Percentiles rank a stretch among this genome's conserved stretches.
phyloP scores from a whole-genome alignment of 2,113 vertebrate species.

The Antigone vipio region DNA sequence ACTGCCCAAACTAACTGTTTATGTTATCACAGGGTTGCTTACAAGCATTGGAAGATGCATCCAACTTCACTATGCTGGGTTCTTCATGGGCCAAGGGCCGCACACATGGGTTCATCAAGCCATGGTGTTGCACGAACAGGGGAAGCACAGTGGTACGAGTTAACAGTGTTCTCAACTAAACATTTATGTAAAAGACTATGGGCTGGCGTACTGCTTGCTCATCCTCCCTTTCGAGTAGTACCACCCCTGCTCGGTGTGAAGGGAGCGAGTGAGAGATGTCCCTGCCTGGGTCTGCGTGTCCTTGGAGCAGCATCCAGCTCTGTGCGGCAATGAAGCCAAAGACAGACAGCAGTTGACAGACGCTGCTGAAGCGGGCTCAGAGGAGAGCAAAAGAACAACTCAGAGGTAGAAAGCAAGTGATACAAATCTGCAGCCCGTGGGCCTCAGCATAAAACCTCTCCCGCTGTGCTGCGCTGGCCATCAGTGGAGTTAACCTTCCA shows the following conservation, averaged over 20 bases:
- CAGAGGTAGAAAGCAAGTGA: neutral
- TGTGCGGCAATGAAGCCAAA: rapidly evolving
- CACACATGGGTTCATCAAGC: rapidly evolving
- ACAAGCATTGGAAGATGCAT: neutral
- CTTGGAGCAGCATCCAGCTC: rapidly evolving
- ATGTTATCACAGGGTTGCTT: neutral
- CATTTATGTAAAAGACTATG: neutral
- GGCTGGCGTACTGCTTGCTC: neutral
- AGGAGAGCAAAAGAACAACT: neutral
- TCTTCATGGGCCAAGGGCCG: neutral
- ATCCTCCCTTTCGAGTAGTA: rapidly evolving
- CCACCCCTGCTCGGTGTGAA: neutral
- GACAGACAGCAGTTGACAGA: neutral
- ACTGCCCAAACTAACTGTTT: neutral
- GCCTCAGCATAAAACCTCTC: neutral
- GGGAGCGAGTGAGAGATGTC: neutral
- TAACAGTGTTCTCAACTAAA: neutral
- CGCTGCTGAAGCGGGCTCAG: neutral
- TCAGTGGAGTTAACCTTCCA: neutral
- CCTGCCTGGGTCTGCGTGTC: neutral
- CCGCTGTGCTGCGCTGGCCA: neutral
- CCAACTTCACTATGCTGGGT: neutral
- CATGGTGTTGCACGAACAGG: neutral
- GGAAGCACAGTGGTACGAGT: neutral
- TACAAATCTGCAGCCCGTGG: neutral